Evolutionary conservation across 2,113 vertebrate species (phyloP).

Genomic region (Grus americana): DNA sequence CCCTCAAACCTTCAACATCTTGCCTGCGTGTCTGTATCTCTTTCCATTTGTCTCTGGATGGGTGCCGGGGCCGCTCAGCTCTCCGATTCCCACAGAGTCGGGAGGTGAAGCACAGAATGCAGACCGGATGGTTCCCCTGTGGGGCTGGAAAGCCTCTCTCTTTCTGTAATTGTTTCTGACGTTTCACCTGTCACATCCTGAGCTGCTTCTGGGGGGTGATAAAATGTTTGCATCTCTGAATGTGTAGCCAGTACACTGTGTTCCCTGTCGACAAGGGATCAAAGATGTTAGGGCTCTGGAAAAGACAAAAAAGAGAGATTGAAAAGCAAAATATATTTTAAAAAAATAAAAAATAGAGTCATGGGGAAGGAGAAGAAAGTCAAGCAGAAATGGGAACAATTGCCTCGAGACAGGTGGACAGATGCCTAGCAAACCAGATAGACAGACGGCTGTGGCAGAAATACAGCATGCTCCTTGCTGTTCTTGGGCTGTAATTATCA

Average conservation of each 20-base stretch:
- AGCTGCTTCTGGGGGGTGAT: not conserved
- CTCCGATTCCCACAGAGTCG: not conserved
- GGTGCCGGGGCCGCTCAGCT: not conserved
- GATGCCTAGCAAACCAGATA: conserved; percentile 43
- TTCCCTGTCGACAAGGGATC: not conserved
- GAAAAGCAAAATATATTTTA: not conserved
- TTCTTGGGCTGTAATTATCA: conserved; percentile 67
- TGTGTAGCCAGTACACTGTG: not conserved
- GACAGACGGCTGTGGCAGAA: conserved; percentile 47
- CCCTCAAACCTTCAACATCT: not conserved
- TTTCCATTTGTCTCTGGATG: not conserved
- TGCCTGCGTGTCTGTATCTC: not conserved
- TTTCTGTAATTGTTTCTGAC: conserved; percentile 45
- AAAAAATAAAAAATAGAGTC: not conserved
- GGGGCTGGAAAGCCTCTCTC: not conserved
- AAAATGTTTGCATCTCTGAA: conserved; percentile 1
- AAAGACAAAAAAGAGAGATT: not conserved
- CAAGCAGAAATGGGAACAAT: not conserved
- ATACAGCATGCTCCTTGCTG: conserved; percentile 36
- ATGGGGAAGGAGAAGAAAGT: not conserved
- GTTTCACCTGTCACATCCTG: conserved; percentile 41
- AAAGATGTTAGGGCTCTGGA: not conserved
- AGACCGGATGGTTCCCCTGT: conserved; percentile 5
- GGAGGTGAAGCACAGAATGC: not conserved
- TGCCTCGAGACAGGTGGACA: conserved; percentile 56